phyloP scores from a whole-genome alignment of 2,797 vertebrate genomes.

The Gallinago nigripennis region DNA sequence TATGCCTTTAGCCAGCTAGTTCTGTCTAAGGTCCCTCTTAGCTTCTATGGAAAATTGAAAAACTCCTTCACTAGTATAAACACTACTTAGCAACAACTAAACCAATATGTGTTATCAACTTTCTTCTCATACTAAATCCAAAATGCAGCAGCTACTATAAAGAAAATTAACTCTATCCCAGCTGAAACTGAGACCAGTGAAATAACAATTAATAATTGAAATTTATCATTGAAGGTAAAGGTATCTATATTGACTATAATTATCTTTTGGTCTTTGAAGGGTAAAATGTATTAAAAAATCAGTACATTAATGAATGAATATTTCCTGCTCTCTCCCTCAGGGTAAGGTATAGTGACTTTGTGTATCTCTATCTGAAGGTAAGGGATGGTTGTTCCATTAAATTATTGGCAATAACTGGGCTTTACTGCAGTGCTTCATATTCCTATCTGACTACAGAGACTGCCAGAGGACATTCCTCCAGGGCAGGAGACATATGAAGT shows the following conservation, averaged over 20 bases:
- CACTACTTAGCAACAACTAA: too few relatives aligned
- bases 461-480: background rate
- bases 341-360: background rate
- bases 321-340: background rate
- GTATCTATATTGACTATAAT: background rate
- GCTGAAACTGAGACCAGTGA: background rate
- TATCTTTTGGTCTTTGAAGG: background rate
- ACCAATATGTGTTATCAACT: too few relatives aligned
- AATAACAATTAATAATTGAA: background rate
- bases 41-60: too few relatives aligned
- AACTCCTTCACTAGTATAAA: too few relatives aligned
- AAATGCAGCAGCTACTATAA: too few relatives aligned
- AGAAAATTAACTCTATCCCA: background rate
- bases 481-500: background rate
- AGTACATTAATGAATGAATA: background rate
- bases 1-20: background rate
- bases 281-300: background rate
- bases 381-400: background rate
- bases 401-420: background rate
- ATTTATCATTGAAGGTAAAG: background rate
- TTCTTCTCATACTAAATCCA: too few relatives aligned
- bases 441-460: background rate
- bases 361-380: background rate
- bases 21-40: background rate
- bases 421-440: background rate